Conservation (phyloP, 2,797 vertebrate genomes). For the Acanthopagrus latus region DNA sequence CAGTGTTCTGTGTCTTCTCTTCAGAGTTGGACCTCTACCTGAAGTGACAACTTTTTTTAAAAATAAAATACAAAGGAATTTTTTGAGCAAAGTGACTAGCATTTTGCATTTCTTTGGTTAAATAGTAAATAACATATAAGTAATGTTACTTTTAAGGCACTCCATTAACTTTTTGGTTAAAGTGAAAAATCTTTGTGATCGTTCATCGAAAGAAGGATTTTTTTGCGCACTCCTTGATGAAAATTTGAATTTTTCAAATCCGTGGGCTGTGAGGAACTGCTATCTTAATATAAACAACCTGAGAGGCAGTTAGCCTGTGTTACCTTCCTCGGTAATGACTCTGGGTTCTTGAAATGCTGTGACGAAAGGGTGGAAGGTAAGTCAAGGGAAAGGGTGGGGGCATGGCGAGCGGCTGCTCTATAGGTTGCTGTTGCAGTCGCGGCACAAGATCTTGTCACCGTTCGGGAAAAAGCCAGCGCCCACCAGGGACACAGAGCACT, state of each 20-base stretch:
- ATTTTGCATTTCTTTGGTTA: constrained; percentile 65
- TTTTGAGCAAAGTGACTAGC: constrained; percentile 67
- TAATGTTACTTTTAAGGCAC: constrained; percentile 66
- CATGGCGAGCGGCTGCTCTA: constrained; percentile 73
- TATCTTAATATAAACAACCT: constrained; percentile 56
- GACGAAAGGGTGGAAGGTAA: constrained; percentile 14
- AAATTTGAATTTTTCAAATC: constrained; percentile 13
- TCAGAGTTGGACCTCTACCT: constrained; percentile 50
- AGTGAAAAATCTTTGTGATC: constrained; percentile 31
- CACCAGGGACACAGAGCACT: constrained; percentile 95
- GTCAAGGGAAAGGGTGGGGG: constrained; percentile 14
- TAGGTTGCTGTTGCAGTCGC: constrained; percentile 92
- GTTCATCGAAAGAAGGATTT: constrained; percentile 46
- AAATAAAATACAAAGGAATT: constrained; percentile 43
- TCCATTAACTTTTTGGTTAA: constrained; percentile 44
- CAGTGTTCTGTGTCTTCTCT: constrained; percentile 57
- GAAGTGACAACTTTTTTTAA: constrained; percentile 43
- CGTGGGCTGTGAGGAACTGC: constrained; percentile 14
- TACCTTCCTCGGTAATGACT: constrained; percentile 59
- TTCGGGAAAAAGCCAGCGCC: constrained; percentile 97
- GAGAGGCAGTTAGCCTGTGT: constrained; percentile 65
- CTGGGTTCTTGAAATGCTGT: constrained; percentile 47
- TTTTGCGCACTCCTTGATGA: constrained; percentile 25
- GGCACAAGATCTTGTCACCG: constrained; percentile 94
- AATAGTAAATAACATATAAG: constrained; percentile 31